Evolutionary conservation across 2,888 invertebrate species (phyloP), one percentile per base, ranked within the genome.

Genomic region (Agrotis ipsilon): DNA sequence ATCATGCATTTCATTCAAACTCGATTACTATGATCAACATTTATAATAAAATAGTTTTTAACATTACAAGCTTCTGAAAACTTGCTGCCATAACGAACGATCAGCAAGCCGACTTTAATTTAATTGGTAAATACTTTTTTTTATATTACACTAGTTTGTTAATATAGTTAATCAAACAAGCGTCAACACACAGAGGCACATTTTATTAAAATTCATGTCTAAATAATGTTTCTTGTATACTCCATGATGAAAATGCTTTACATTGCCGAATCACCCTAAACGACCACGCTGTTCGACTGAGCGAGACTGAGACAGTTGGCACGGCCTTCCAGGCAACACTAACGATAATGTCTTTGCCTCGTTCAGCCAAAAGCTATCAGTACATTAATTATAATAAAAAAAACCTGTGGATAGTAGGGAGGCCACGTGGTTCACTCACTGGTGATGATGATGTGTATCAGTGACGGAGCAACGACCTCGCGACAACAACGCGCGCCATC

Each of bases 221-320:
- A 81, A 75, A 76, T 73, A 73, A 76, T 59, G 74, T 64, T 70
- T 73, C 66, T 78, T 75, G 75, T 80, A 80, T 70, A 73, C 52
- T 70, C 72, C 64, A 62, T 69, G 74, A 78, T 71, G 74, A 78
- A 85, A 88, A 90, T 88, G 89, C 86, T 88, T 86, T 88, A 90
- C 82, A 86, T 89, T 92, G 93, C 91, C 93, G 93, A 93, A 93
- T 92, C 91, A 93, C 94, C 93, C 91, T 91, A 89, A 78, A 82
- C 75, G 74, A 79, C 72, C 72, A 62, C 69, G 64, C 70, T 72
- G 55, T 59, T 70, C 19, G 68, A 68, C 70, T 61, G 72, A 81
- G 55, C 61, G 76, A 77, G 68, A 52, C 62, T 19, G 32, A 24
- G 67, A 61, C 72, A 27, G 73, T 80, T 70, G 79, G 75, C 80